These are phyloP conservation scores for Pelodiscus sinensis DNA, from an alignment of 2,113 vertebrate genomes.

Conservation along the genomic window DNA sequence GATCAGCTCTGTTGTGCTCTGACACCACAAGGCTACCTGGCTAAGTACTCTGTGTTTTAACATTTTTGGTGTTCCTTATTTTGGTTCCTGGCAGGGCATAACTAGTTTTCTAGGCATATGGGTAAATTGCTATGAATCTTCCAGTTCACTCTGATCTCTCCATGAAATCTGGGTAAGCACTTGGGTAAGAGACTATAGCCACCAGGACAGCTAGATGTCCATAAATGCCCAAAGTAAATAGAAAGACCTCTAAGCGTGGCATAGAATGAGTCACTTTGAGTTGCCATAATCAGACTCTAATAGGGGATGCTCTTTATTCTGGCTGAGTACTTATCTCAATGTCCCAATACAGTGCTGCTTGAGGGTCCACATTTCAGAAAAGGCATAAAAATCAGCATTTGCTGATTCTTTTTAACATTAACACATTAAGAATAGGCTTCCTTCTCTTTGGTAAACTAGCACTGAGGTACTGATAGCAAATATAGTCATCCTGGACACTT, in stretches of 20 bases:
- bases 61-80: neutral
- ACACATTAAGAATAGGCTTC: neutral
- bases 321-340: neutral
- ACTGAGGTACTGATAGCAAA: neutral
- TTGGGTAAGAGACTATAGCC: neutral
- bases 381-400: neutral
- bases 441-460: neutral
- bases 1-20: neutral
- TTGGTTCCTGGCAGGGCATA: neutral
- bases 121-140: neutral
- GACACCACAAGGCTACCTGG: neutral
- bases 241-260: neutral
- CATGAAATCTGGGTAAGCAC: neutral
- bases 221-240: neutral
- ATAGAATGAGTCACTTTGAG: no score
- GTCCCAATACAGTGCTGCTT: neutral
- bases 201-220: neutral
- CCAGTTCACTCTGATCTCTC: neutral
- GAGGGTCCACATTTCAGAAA: neutral
- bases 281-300: accelerated
- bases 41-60: neutral
- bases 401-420: neutral
- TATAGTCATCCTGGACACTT: neutral
- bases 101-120: neutral
- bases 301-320: neutral